phyloP scores from a whole-genome alignment of 2,797 vertebrate species.

The Morelia viridis region DNA sequence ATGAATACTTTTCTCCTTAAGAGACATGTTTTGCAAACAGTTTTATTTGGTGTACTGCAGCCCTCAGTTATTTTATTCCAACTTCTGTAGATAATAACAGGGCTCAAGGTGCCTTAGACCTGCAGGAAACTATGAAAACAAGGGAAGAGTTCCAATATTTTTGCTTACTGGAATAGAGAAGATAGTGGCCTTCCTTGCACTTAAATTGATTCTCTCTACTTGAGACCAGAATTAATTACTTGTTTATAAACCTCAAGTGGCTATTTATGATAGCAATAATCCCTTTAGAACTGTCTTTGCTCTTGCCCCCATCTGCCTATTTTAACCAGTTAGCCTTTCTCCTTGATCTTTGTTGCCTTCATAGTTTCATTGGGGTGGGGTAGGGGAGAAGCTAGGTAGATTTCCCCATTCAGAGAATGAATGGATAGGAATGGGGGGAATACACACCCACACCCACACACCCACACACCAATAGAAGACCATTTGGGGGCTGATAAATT shows the following conservation, averaged over 20 bases:
- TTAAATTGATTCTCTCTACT: constrained; percentile 61
- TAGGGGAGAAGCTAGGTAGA: background rate
- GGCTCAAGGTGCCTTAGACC: constrained; percentile 40
- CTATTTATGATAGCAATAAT: constrained; percentile 66
- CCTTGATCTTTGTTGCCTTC: background rate
- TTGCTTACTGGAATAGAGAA: constrained; percentile 53
- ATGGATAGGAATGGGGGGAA: background rate
- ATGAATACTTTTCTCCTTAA: background rate
- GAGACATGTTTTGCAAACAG: background rate
- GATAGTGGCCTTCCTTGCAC: constrained; percentile 59
- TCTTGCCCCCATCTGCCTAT: rapidly evolving
- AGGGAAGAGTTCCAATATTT: constrained; percentile 43
- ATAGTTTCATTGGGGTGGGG: constrained; percentile 4
- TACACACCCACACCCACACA: background rate
- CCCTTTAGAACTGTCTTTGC: constrained; percentile 58
- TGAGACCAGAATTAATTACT: constrained; percentile 71
- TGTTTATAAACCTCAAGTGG: constrained; percentile 66
- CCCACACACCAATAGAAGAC: too few species aligned
- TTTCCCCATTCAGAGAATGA: background rate
- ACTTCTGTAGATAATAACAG: background rate
- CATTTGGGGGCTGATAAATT: constrained; percentile 1
- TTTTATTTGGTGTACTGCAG: background rate
- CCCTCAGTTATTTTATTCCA: background rate
- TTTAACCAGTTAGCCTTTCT: constrained; percentile 10
- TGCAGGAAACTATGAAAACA: constrained; percentile 21